phyloP scores from a whole-genome alignment of 2,888 invertebrate species.

The Zygothrica quintamaculata region DNA sequence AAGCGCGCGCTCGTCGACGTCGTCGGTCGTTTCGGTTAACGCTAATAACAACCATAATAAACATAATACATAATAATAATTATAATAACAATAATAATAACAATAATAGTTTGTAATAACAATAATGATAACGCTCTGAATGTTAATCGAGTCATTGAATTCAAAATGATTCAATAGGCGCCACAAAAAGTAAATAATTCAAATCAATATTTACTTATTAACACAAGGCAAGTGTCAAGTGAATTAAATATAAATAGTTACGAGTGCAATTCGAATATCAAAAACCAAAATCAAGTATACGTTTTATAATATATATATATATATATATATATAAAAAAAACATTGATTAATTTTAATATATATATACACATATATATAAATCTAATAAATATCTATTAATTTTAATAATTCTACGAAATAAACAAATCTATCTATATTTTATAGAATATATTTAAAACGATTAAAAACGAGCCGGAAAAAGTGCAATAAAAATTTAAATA shows the following conservation, averaged over 20 bases:
- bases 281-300: conserved; percentile 60
- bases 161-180: conserved; percentile 56
- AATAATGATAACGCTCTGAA: conserved; percentile 56
- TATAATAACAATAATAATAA: conserved; percentile 55
- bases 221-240: conserved; percentile 50
- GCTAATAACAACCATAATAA: conserved; percentile 50
- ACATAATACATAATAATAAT: conserved; percentile 48
- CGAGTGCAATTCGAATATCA: conserved; percentile 54
- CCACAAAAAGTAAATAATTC: conserved; percentile 35
- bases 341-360: conserved; percentile 6
- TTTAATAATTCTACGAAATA: conserved; percentile 11
- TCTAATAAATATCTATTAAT: conserved; percentile 24
- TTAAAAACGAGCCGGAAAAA: conserved; percentile 45
- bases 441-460: conserved; percentile 30
- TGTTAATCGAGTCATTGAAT: conserved; percentile 44
- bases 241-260: conserved; percentile 26
- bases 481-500: conserved; percentile 56
- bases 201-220: conserved; percentile 41
- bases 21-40: conserved; percentile 69
- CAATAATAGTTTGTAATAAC: conserved; percentile 59
- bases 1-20: conserved; percentile 62
- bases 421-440: conserved; percentile 30
- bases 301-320: too few relatives aligned
- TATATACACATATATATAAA: conserved; percentile 17
- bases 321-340: too few relatives aligned